Evolutionary conservation across 23 tunicate genomes (phyloP).

Genomic region (Corella eumyota): DNA sequence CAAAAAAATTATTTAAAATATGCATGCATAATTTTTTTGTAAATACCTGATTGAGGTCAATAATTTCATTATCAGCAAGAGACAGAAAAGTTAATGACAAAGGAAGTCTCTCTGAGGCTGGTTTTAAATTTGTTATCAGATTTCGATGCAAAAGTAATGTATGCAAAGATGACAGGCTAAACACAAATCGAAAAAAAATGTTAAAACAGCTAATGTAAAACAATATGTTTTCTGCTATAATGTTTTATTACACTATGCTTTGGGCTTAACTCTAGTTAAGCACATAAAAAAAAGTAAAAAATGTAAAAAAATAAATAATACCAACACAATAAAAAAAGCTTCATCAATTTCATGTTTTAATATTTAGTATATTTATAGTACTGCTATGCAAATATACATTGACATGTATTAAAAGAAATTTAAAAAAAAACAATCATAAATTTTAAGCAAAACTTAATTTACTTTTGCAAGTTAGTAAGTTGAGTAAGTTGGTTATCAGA

Average conservation of each 20-base stretch:
- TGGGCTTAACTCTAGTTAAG: no score
- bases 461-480: slow-evolving; percentile 3
- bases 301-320: no score
- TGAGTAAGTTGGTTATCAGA: slow-evolving; percentile 11
- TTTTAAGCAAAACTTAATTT: slow-evolving; percentile 2
- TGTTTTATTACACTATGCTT: no score
- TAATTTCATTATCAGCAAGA: slow-evolving; percentile 13
- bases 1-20: no score
- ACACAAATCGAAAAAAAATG: background rate
- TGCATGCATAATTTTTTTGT: no score
- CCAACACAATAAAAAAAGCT: no score
- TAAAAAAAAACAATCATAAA: no score
- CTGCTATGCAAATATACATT: no score
- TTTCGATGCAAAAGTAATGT: slow-evolving; percentile 16
- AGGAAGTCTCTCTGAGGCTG: slow-evolving; percentile 7
- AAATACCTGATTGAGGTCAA: slow-evolving; percentile 21
- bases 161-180: slow-evolving; percentile 5
- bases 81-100: slow-evolving; percentile 2
- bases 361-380: no score
- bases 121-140: slow-evolving; percentile 4
- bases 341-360: no score
- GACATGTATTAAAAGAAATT: no score
- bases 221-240: background rate
- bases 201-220: background rate
- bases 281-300: no score